A percentile compares a stretch with the other conserved stretches of the same genome.
Conservation (phyloP, 2,797 vertebrate genomes). For the Acanthiza pusilla region DNA sequence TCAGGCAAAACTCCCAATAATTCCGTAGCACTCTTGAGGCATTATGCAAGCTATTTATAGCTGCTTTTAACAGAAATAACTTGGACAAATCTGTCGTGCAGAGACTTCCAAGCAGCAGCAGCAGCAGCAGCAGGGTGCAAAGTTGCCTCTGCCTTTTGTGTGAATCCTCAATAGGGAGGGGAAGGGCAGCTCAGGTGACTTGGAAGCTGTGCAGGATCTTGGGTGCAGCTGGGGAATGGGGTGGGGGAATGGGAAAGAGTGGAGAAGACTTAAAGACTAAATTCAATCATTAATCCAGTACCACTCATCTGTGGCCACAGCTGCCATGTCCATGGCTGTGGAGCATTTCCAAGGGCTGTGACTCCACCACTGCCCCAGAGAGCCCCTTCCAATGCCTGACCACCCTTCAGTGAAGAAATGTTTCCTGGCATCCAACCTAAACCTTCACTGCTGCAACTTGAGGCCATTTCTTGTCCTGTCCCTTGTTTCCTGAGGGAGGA, state of each 20-base stretch:
- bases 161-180: not conserved
- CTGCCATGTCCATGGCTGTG: not conserved
- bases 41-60: constrained; percentile 32
- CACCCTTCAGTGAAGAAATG: too few species aligned
- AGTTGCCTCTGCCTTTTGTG: not conserved
- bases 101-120: not conserved
- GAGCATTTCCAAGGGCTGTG: not conserved
- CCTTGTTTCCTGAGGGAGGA: not conserved
- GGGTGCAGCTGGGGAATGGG: not conserved
- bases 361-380: not conserved
- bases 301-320: rapidly evolving
- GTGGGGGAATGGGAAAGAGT: not conserved
- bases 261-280: too few species aligned
- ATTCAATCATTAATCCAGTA: not conserved
- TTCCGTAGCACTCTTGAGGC: not conserved
- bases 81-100: not conserved
- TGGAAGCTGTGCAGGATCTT: not conserved
- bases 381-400: not conserved
- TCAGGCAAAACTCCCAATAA: constrained; percentile 29
- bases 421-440: not conserved
- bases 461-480: not conserved
- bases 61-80: constrained; percentile 41
- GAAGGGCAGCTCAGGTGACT: not conserved
- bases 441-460: not conserved
- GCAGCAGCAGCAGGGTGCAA: not conserved